These are phyloP conservation scores for Gymnoscopelus microlampas DNA, from an alignment of 2,797 vertebrate species.

Conservation along the genomic window DNA sequence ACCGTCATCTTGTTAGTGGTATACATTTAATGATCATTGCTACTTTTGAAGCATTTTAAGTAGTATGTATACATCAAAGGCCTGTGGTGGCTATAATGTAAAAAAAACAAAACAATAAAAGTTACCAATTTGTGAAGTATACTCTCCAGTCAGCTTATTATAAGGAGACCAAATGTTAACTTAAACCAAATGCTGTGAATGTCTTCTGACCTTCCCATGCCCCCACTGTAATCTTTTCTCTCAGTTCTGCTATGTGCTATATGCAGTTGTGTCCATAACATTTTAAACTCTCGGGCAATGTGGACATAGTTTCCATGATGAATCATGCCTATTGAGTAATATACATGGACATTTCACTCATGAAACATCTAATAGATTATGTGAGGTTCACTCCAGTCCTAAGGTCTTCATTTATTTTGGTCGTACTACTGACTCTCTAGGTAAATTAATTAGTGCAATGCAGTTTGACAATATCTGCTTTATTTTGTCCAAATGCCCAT, in stretches of 20 bases:
- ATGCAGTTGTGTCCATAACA: slow-evolving; percentile 40
- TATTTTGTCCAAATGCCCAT: too few relatives aligned
- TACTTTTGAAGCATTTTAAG: neutral
- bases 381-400: too few relatives aligned
- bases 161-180: slow-evolving; percentile 3
- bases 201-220: neutral
- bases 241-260: neutral
- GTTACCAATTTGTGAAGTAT: neutral
- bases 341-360: too few relatives aligned
- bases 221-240: neutral
- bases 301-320: neutral
- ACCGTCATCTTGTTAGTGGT: neutral
- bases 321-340: too few relatives aligned
- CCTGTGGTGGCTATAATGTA: neutral
- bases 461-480: too few relatives aligned
- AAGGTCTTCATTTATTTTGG: too few relatives aligned
- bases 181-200: slow-evolving; percentile 5
- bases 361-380: too few relatives aligned
- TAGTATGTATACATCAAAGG: neutral
- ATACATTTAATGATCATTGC: neutral
- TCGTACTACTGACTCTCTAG: too few relatives aligned
- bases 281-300: slow-evolving; percentile 19
- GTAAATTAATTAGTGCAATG: too few relatives aligned
- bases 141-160: neutral
- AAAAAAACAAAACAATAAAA: neutral